Conservation (phyloP, 2,113 vertebrate genomes). For the Ibidorhyncha struthersii region DNA sequence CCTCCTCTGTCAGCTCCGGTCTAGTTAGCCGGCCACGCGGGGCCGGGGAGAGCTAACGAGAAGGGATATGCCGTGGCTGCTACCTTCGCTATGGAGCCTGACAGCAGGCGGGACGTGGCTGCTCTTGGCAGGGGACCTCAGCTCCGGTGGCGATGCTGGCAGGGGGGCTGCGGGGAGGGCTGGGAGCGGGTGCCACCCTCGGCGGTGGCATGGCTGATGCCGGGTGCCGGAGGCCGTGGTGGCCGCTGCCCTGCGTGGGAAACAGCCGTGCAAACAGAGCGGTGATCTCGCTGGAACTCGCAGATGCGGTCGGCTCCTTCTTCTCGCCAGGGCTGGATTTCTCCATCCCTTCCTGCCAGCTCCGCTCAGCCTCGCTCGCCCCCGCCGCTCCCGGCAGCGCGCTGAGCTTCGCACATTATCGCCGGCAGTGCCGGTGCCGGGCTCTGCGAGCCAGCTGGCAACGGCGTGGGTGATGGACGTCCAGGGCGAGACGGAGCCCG, state of each 20-base stretch:
- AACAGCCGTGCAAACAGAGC: fast-evolving
- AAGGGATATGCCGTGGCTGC: neutral
- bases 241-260: neutral
- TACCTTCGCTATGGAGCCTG: fast-evolving
- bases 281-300: fast-evolving
- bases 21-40: constrained; percentile 21
- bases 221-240: too few relatives aligned
- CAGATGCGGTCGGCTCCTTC: neutral
- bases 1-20: constrained; percentile 65
- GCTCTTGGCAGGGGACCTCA: fast-evolving
- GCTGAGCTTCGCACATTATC: neutral
- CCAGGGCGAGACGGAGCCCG: neutral
- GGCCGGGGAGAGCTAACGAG: neutral
- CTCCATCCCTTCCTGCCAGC: neutral
- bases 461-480: fast-evolving
- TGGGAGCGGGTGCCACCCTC: neutral
- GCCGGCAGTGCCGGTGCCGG: neutral
- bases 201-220: neutral
- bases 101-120: fast-evolving
- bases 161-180: neutral
- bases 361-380: too few relatives aligned
- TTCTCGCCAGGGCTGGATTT: neutral
- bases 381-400: neutral
- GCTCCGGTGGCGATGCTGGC: fast-evolving
- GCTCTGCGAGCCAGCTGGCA: neutral